Conservation (phyloP, 2,888 invertebrate species). For the Podabrus alpinus region DNA sequence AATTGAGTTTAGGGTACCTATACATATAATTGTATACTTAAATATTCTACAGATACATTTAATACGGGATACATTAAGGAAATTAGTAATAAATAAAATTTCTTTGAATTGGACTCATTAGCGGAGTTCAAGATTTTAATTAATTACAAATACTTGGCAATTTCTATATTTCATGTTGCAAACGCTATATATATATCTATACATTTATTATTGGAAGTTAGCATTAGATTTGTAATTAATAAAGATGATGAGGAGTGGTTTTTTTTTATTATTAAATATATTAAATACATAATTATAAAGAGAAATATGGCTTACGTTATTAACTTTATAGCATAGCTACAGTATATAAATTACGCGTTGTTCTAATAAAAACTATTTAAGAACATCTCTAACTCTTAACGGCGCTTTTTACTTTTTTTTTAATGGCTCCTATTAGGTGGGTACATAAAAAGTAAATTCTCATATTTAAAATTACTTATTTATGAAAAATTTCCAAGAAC, state of each 20-base stretch:
- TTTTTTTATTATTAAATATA: background rate
- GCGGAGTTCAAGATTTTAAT: background rate
- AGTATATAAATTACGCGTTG: background rate
- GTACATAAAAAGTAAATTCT: no score
- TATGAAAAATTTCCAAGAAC: background rate
- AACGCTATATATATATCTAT: background rate
- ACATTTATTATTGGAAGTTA: background rate
- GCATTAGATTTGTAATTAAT: background rate
- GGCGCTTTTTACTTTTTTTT: background rate
- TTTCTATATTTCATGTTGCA: background rate
- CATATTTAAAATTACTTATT: background rate
- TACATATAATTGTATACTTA: background rate
- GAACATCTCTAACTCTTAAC: background rate
- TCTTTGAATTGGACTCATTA: background rate
- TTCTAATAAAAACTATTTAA: background rate
- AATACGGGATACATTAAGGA: background rate
- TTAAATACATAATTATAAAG: background rate
- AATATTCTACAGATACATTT: background rate
- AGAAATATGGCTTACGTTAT: background rate
- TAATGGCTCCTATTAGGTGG: background rate
- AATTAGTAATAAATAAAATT: background rate
- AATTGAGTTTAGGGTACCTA: no score
- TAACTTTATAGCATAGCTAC: background rate
- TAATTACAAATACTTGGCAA: background rate
- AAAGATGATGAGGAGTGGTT: background rate